Percentiles rank a stretch among this genome's conserved stretches.
Evolutionary conservation across 2,888 invertebrate genomes (phyloP).

Genomic region (Agriopis leucophaearia): DNA sequence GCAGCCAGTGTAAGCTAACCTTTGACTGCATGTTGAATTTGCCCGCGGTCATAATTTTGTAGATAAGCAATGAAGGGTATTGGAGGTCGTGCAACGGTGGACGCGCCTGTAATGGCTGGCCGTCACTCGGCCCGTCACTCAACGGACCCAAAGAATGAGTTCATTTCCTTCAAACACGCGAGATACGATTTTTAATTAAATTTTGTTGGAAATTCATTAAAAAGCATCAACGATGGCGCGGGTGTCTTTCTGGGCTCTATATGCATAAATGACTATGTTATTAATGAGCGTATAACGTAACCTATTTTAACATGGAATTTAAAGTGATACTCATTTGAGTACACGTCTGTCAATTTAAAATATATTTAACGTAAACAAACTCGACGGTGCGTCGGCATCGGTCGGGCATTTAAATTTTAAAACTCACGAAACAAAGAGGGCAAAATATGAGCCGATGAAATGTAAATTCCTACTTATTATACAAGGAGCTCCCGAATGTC

Average conservation of each 20-base stretch:
- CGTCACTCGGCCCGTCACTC: conserved; percentile 82
- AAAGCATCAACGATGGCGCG: conserved; percentile 71
- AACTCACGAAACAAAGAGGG: conserved; percentile 55
- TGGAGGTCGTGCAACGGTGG: conserved; percentile 67
- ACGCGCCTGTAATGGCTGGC: conserved; percentile 74
- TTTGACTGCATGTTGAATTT: conserved; percentile 61
- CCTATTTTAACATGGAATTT: conserved; percentile 58
- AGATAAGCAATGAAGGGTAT: conserved; percentile 57
- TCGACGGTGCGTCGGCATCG: conserved; percentile 34
- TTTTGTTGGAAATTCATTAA: conserved; percentile 86
- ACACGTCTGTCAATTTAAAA: conserved; percentile 64
- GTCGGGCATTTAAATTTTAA: conserved; percentile 59
- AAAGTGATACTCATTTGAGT: conserved; percentile 60
- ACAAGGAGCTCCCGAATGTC: conserved; percentile 68
- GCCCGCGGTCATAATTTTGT: conserved; percentile 63
- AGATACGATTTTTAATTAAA: conserved; percentile 87
- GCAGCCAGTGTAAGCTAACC: conserved; percentile 65
- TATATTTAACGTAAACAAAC: conserved; percentile 54
- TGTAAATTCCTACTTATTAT: conserved; percentile 74
- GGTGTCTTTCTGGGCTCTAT: conserved; percentile 65
- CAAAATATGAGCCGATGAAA: conserved; percentile 62
- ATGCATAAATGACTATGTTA: conserved; percentile 80
- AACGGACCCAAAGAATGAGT: conserved; percentile 82
- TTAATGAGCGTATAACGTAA: conserved; percentile 73
- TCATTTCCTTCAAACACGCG: conserved; percentile 85